These are phyloP conservation scores for Elgaria multicarinata DNA, from an alignment of 2,113 vertebrate species.

Conservation along the genomic window DNA sequence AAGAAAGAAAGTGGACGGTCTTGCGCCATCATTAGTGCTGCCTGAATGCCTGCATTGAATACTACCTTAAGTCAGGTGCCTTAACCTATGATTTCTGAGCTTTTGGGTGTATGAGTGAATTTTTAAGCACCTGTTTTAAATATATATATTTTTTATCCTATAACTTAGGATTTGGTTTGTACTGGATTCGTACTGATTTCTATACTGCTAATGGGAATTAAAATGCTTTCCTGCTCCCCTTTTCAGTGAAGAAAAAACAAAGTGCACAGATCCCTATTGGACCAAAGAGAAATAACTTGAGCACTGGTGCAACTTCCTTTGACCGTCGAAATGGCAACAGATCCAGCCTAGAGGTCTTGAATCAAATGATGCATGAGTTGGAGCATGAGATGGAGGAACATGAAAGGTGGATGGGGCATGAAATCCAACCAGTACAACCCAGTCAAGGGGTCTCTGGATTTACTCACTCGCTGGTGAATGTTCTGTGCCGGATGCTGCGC, in stretches of 20 bases:
- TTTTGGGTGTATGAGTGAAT: neutral
- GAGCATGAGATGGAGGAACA: slow-evolving; percentile 85
- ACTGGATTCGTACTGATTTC: neutral
- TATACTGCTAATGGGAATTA: neutral
- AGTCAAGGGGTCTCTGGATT: slow-evolving; percentile 86
- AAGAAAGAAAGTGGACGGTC: no score
- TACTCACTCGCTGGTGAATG: slow-evolving; percentile 86
- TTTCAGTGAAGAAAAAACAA: slow-evolving; percentile 74
- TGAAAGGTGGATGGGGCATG: slow-evolving; percentile 75
- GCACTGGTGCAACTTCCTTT: slow-evolving; percentile 60
- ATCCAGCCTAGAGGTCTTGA: slow-evolving; percentile 84
- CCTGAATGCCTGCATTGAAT: neutral
- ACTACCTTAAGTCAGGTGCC: no score
- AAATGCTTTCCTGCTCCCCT: neutral
- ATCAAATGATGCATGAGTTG: slow-evolving; percentile 85
- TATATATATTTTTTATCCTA: no score
- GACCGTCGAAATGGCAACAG: slow-evolving; percentile 68
- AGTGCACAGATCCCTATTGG: slow-evolving; percentile 39
- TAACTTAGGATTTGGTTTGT: neutral
- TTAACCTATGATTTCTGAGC: neutral
- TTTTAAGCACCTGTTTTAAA: neutral
- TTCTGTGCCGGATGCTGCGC: slow-evolving; percentile 84
- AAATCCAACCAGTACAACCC: slow-evolving; percentile 57
- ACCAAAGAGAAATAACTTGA: slow-evolving; percentile 42
- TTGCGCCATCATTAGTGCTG: no score